Percentiles rank a stretch among this genome's conserved stretches.
These are phyloP conservation scores for Diabrotica virgifera DNA, from an alignment of 1,140 invertebrate genomes.

Conservation along the genomic window DNA sequence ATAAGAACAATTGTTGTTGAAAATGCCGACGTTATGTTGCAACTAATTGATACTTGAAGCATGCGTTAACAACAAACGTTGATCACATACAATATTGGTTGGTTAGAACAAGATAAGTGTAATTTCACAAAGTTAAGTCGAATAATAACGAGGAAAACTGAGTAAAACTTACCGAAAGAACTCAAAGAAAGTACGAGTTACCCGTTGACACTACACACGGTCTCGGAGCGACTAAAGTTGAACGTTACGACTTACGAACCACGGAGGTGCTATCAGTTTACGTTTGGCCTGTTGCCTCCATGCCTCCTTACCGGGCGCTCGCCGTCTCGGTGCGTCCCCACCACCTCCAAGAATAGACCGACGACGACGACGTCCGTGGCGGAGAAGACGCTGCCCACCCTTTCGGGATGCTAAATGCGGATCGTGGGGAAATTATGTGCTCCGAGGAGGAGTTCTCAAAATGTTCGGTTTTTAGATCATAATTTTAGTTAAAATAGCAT, in stretches of 20 bases:
- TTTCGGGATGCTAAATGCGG: conserved; percentile 3
- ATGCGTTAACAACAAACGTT: no score
- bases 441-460: conserved; percentile 27
- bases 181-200: conserved; percentile 26
- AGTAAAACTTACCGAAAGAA: conserved; percentile 32
- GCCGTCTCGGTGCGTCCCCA: conserved; percentile 25
- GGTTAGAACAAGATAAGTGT: no score
- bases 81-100: no score
- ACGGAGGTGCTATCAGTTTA: conserved; percentile 46
- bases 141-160: no score
- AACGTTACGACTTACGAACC: conserved; percentile 23
- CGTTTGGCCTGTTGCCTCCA: conserved; percentile 18
- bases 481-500: no score
- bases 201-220: conserved; percentile 39
- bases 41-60: no score
- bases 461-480: conserved; percentile 23
- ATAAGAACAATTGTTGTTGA: no score
- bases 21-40: no score
- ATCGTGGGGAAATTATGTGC: neutral
- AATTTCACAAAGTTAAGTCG: no score
- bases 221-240: conserved; percentile 45
- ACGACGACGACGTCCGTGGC: neutral
- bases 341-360: conserved; percentile 34
- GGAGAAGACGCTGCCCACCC: conserved; percentile 15
- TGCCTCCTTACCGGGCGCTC: conserved; percentile 43